Evolutionary conservation across 1,140 invertebrate species (phyloP).

Genomic region (Temnothorax nylanderi): DNA sequence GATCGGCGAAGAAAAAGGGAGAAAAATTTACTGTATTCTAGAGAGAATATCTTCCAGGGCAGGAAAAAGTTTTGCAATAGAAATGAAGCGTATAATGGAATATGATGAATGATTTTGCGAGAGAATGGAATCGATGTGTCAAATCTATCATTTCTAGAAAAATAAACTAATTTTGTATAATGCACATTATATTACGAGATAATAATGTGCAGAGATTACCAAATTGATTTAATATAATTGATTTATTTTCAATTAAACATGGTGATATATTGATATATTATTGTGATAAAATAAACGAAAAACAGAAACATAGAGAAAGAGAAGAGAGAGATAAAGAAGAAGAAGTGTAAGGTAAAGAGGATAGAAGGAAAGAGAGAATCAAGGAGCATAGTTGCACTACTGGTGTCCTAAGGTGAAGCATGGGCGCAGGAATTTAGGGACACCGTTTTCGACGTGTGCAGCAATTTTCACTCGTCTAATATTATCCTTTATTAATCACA

Average conservation of each 20-base stretch:
- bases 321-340: background rate
- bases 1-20: background rate
- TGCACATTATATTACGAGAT: background rate
- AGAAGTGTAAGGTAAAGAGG: background rate
- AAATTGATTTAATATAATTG: background rate
- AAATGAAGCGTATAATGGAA: background rate
- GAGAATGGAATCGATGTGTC: background rate
- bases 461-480: background rate
- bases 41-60: background rate
- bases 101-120: background rate
- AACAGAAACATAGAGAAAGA: background rate
- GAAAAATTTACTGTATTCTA: background rate
- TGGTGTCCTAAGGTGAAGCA: constrained; percentile 26
- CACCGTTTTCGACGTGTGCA: background rate
- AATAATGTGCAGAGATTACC: background rate
- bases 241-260: background rate
- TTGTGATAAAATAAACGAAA: background rate
- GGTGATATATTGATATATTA: background rate
- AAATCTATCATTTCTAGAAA: background rate
- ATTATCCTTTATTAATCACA: background rate
- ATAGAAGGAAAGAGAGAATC: constrained; percentile 25
- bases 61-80: background rate
- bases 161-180: background rate
- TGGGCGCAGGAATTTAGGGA: constrained; percentile 42
- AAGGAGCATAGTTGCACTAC: constrained; percentile 6